Conservation (phyloP, 2,113 vertebrate genomes). For the Xiphorhynchus elegans region DNA sequence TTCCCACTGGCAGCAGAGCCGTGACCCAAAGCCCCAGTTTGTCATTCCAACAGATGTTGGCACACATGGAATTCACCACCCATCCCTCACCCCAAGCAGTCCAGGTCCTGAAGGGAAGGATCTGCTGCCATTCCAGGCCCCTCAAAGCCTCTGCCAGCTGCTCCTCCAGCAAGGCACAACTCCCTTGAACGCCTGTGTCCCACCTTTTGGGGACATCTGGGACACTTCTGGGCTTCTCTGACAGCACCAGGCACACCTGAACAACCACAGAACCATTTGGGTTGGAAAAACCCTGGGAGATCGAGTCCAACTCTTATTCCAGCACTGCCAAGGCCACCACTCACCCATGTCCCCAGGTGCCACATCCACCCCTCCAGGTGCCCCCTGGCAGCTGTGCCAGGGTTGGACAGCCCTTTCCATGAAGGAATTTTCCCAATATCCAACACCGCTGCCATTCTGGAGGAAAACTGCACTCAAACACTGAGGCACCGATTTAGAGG, state of each 20-base stretch:
- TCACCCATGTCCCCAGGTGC: neutral
- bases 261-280: neutral
- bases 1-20: neutral
- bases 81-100: neutral
- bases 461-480: neutral
- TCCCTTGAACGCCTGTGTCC: neutral
- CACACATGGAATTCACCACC: neutral
- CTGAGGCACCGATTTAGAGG: neutral
- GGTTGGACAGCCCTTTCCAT: too few species aligned
- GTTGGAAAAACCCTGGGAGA: neutral
- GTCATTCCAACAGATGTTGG: neutral
- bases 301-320: too few species aligned
- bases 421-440: neutral
- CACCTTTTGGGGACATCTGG: neutral
- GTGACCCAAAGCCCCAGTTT: neutral
- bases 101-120: neutral
- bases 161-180: neutral
- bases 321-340: neutral
- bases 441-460: neutral
- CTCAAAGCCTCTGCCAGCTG: neutral
- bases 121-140: neutral
- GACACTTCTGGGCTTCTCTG: neutral
- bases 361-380: neutral
- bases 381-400: neutral
- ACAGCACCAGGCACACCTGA: neutral